phyloP scores from a whole-genome alignment of 2,797 vertebrate species.

The Corythornis leucogaster region DNA sequence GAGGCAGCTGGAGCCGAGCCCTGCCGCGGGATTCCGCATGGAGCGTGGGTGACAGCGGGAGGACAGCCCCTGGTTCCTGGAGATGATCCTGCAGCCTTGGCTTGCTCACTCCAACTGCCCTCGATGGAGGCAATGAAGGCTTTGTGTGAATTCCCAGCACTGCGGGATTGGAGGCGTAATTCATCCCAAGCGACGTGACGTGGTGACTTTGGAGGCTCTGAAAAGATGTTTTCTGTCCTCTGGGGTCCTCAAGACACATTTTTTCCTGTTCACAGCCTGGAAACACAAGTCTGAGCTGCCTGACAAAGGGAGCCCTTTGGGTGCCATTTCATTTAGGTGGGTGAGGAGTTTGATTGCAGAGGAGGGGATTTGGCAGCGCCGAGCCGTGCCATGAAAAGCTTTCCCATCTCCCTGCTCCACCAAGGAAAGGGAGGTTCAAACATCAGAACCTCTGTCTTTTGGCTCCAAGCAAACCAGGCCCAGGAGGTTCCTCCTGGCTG shows the following conservation, averaged over 20 bases:
- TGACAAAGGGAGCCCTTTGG: conserved; percentile 23
- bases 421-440: neutral
- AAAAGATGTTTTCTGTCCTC: neutral
- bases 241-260: neutral
- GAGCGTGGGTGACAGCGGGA: neutral
- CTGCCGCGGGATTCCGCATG: rapidly evolving
- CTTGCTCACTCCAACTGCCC: neutral
- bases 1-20: neutral
- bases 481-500: rapidly evolving
- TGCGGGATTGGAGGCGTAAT: neutral
- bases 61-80: rapidly evolving
- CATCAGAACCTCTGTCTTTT: rapidly evolving
- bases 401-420: neutral
- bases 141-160: conserved; percentile 35
- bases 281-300: neutral
- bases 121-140: neutral
- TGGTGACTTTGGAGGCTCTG: neutral
- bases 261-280: neutral
- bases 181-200: neutral
- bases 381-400: neutral
- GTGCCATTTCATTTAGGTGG: neutral
- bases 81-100: neutral
- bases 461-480: neutral
- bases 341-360: conserved; percentile 45
- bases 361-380: neutral